Evolutionary conservation across 1,140 invertebrate genomes (phyloP), one percentile per base, ranked within the genome.

Genomic region (Akabosia matsudoensis): DNA sequence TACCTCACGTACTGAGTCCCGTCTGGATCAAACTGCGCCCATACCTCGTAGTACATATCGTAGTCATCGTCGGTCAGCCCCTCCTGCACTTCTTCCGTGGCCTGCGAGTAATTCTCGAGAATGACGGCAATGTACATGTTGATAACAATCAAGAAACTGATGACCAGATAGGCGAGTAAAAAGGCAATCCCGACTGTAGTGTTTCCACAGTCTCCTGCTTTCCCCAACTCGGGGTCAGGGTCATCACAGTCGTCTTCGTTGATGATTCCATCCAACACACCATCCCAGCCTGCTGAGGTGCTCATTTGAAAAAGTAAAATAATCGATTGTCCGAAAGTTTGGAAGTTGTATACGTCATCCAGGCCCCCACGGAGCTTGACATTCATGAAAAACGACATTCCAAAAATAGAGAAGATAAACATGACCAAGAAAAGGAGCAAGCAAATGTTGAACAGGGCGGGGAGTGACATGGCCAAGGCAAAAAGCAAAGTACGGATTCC

Each of bases 81-180:
- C 86, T 98, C 96, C 84, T 98, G 96, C 54, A 98, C 97, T 85
- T 98, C 97, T 87, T 98, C 97, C 52, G 96, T 98, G 45, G 97
- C 97, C 87, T 95, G 93, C 64, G 94, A 97, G 87, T 98, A 99
- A 86, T 98, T 99, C 87, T 99, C 97, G 85, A 99, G 90, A 86
- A 99, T 98, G 84, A 98, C 96, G 83, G 96, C 96, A 86, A 98
- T 98, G 90, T 98, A 98, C 97, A 98, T 98, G 90, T 98, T 98
- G 85, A 98, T 97, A 79, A 98, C 95, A 84, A 99, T 98, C 82
- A 99, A 90, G 87, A 98, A 99, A 84, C 93, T 97, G 84, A 99
- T 97, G 82, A 98, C 94, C 84, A 99, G 89, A 86, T 98, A 99
- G 83, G 94, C 93, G 73, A 98, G 90, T 78, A 99, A 88, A 87